Conservation (phyloP, 2,797 vertebrate species). For the Choloepus didactylus region DNA sequence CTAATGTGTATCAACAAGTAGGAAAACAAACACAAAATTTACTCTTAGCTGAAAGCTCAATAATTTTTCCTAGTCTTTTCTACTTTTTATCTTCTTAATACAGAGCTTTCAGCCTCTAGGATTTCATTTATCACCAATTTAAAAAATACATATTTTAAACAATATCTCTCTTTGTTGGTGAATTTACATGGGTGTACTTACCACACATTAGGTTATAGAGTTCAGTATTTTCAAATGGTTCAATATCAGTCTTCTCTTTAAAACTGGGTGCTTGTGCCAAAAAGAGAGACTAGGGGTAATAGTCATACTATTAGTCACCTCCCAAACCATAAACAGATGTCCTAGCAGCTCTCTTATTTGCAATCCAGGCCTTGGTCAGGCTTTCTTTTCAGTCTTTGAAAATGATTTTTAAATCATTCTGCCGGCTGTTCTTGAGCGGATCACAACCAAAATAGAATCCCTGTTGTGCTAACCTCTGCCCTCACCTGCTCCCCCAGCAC, state of each 20-base stretch:
- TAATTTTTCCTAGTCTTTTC: not conserved
- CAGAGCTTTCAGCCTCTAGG: not conserved
- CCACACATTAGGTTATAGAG: conserved; percentile 98
- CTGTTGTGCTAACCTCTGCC: not conserved
- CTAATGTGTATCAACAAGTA: conserved; percentile 11
- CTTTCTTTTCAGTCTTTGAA: conserved; percentile 10
- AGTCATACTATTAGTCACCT: conserved; percentile 13
- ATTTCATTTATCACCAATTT: not conserved
- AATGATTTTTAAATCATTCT: not conserved
- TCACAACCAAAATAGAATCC: not conserved
- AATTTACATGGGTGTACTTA: conserved; percentile 86
- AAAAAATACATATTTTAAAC: not conserved
- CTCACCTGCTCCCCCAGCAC: not conserved
- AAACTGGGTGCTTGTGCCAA: conserved; percentile 94
- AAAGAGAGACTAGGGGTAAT: conserved; percentile 92
- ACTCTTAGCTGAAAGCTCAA: not conserved
- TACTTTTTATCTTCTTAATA: not conserved
- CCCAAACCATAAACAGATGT: not conserved
- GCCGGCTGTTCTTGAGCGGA: not conserved
- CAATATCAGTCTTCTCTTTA: conserved; percentile 90
- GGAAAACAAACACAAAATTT: not conserved
- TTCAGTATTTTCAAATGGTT: conserved; percentile 98
- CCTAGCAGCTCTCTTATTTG: not conserved
- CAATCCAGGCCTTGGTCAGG: not conserved
- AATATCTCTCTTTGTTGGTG: not conserved